Conservation (phyloP, 2,797 vertebrate genomes). For the Dendrocincla tyrannina region DNA sequence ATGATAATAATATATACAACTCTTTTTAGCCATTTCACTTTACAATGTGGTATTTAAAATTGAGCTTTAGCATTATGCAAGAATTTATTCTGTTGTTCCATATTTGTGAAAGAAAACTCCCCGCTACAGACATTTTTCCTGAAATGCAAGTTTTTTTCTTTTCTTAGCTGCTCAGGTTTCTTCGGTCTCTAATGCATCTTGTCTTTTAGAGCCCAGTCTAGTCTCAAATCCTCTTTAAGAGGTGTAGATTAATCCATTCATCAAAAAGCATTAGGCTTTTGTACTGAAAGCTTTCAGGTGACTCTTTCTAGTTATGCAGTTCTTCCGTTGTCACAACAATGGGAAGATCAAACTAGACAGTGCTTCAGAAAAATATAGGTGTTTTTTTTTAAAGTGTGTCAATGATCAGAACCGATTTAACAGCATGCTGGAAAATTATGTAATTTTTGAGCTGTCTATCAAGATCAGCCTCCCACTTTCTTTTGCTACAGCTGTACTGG, state of each 20-base stretch:
- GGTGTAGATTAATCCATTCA: conserved; percentile 7
- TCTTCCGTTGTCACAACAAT: conserved; percentile 7
- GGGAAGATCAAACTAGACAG: background rate
- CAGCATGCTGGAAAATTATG: background rate
- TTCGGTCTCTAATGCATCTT: background rate
- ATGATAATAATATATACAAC: background rate
- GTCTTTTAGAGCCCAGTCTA: background rate
- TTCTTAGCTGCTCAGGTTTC: background rate
- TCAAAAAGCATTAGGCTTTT: conserved; percentile 17
- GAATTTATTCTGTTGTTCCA: background rate
- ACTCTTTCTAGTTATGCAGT: background rate
- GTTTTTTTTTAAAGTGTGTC: background rate
- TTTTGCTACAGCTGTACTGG: background rate
- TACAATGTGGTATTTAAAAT: background rate
- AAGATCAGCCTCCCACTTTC: background rate
- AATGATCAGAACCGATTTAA: background rate
- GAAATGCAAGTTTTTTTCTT: background rate
- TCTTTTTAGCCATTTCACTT: conserved; percentile 1
- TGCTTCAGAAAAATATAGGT: background rate
- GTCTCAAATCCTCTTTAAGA: conserved; percentile 12
- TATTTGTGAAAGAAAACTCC: background rate
- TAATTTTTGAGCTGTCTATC: background rate
- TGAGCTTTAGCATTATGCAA: background rate
- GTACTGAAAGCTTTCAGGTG: conserved; percentile 24
- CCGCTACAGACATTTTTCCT: background rate